phyloP scores from a whole-genome alignment of 2,888 invertebrate genomes.

The Drosophila prostipennis region DNA sequence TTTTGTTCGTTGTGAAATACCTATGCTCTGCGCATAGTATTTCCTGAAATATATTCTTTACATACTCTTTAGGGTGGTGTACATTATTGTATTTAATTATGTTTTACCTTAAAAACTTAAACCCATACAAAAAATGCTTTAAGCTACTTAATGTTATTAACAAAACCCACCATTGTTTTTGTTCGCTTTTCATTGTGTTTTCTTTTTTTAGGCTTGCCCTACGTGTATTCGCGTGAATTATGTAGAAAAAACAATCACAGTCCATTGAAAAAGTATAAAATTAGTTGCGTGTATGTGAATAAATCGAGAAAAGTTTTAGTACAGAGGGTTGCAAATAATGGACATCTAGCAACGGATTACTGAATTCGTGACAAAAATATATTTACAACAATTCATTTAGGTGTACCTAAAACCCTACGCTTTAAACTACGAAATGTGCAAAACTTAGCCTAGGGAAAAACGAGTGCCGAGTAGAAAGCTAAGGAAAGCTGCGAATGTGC shows the following conservation, averaged over 20 bases:
- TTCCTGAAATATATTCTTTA: conserved; percentile 34
- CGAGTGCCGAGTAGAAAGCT: conserved; percentile 22
- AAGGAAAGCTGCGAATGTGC: conserved; percentile 55
- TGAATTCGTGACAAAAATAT: conserved; percentile 57
- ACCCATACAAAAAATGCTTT: conserved; percentile 74
- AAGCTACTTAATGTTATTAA: conserved; percentile 68
- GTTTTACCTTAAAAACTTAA: conserved; percentile 75
- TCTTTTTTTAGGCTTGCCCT: conserved; percentile 49
- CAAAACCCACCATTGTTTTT: conserved; percentile 68
- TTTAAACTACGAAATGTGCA: conserved; percentile 63
- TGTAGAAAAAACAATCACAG: conserved; percentile 74
- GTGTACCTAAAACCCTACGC: conserved; percentile 78
- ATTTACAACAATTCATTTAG: conserved; percentile 73
- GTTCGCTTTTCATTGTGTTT: conserved; percentile 45
- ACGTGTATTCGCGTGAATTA: conserved; percentile 61
- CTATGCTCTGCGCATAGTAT: conserved; percentile 41
- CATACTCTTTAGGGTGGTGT: conserved; percentile 52
- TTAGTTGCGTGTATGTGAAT: conserved; percentile 57
- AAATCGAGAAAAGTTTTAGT: conserved; percentile 42
- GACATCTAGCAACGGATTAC: conserved; percentile 41
- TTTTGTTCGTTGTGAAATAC: conserved; percentile 55
- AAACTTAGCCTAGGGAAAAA: conserved; percentile 56
- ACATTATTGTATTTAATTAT: conserved; percentile 71
- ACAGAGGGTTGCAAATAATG: conserved; percentile 51
- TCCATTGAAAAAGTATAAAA: conserved; percentile 75